Conservation (phyloP, 2,797 vertebrate species). For the Coilia nasus region DNA sequence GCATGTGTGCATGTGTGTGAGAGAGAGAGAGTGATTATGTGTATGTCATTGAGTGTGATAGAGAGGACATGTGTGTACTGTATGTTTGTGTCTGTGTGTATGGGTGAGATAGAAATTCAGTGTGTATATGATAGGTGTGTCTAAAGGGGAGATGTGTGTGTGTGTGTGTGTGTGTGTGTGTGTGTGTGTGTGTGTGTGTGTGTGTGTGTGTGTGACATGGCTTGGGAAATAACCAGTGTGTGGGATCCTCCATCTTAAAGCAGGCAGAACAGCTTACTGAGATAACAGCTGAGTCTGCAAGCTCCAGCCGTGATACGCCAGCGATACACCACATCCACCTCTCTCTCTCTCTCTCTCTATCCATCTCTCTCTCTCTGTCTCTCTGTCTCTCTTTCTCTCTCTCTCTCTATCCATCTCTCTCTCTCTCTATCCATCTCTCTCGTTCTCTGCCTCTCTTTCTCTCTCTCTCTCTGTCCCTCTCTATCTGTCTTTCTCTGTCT, state of each 20-base stretch:
- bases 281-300: background rate
- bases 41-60: background rate
- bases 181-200: background rate
- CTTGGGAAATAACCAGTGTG: background rate
- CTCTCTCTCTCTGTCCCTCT: no score
- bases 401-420: no score
- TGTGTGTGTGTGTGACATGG: slow-evolving; percentile 28
- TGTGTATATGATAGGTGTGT: background rate
- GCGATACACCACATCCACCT: background rate
- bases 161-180: slow-evolving; percentile 25
- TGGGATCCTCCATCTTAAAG: slow-evolving; percentile 63
- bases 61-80: background rate
- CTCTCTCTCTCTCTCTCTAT: no score
- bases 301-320: background rate
- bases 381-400: no score
- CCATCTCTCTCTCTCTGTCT: no score
- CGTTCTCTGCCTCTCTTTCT: no score
- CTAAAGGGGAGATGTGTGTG: background rate
- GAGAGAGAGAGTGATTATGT: background rate
- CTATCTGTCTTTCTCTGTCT: no score
- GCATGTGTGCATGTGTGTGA: background rate
- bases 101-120: background rate
- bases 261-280: slow-evolving; percentile 56
- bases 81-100: background rate
- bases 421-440: no score